Percentiles rank a stretch among this genome's conserved stretches.
Evolutionary conservation across 1,140 invertebrate genomes (phyloP).

Genomic region (Ceratina japonica): DNA sequence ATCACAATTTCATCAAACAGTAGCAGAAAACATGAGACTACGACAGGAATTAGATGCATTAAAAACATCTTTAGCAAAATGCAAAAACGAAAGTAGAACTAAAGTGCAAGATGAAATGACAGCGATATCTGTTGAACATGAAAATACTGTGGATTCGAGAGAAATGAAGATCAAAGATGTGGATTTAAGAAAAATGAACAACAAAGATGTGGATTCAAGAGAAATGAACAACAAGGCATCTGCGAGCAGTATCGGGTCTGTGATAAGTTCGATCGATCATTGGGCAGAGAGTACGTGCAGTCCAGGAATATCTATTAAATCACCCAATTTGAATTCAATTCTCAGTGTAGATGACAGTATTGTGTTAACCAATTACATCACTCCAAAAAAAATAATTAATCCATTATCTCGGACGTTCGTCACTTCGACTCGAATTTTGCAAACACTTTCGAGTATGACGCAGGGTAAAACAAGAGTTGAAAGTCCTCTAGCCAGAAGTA

Average conservation of each 20-base stretch:
- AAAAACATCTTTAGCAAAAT: slow-evolving; percentile 59
- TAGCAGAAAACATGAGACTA: slow-evolving; percentile 67
- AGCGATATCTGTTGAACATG: neutral
- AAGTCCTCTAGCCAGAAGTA: slow-evolving; percentile 29
- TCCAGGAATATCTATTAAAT: slow-evolving; percentile 63
- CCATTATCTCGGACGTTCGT: slow-evolving; percentile 70
- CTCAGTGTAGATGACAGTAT: slow-evolving; percentile 68
- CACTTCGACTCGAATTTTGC: slow-evolving; percentile 75
- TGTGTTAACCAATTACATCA: slow-evolving; percentile 40
- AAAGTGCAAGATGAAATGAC: slow-evolving; percentile 63
- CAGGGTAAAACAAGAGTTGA: slow-evolving; percentile 63
- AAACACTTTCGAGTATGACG: slow-evolving; percentile 73
- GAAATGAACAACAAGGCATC: slow-evolving; percentile 52
- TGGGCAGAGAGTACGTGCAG: slow-evolving; percentile 73
- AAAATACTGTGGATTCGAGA: neutral
- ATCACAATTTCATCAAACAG: slow-evolving; percentile 61
- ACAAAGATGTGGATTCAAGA: neutral
- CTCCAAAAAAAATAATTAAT: slow-evolving; percentile 42
- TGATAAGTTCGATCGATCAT: slow-evolving; percentile 67
- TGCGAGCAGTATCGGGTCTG: slow-evolving; percentile 59
- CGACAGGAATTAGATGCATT: slow-evolving; percentile 67
- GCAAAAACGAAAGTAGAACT: slow-evolving; percentile 50
- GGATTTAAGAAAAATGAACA: slow-evolving; percentile 2
- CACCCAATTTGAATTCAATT: slow-evolving; percentile 63
- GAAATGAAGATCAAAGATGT: slow-evolving; percentile 13